A percentile compares a stretch with the other conserved stretches of the same genome.
Conservation (phyloP, 2,113 vertebrate genomes). For the Pelvicachromis taeniatus region DNA sequence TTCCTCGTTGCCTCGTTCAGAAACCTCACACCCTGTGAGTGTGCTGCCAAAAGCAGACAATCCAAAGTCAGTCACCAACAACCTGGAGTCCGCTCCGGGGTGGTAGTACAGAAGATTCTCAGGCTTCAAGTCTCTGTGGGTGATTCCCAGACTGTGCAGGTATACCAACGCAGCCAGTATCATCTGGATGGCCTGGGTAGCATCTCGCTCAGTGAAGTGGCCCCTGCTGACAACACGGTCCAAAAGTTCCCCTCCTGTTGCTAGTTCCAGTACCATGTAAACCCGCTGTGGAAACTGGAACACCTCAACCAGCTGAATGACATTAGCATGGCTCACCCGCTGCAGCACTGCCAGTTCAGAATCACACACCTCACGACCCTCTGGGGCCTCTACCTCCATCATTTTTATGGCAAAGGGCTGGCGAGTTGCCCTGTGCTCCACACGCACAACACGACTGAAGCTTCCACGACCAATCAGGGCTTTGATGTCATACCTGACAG, state of each 20-base stretch:
- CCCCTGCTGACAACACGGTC: conserved; percentile 62
- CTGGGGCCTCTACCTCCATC: conserved; percentile 59
- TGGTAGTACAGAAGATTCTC: conserved; percentile 70
- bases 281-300: conserved; percentile 56
- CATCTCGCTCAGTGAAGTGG: conserved; percentile 64
- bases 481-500: conserved; percentile 70
- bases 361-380: conserved; percentile 52
- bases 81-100: conserved; percentile 57
- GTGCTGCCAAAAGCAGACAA: conserved; percentile 47
- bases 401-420: conserved; percentile 72
- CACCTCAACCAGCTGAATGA: conserved; percentile 66
- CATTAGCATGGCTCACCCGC: conserved; percentile 57
- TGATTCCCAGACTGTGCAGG: conserved; percentile 61
- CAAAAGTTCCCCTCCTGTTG: conserved; percentile 63
- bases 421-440: conserved; percentile 57
- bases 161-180: conserved; percentile 54
- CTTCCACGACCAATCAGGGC: conserved; percentile 68
- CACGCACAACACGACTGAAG: conserved; percentile 66
- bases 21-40: not conserved
- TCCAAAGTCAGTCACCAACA: conserved; percentile 67
- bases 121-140: conserved; percentile 66
- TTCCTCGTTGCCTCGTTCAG: not conserved
- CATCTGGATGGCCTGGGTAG: conserved; percentile 60
- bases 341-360: conserved; percentile 60
- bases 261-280: conserved; percentile 67